These are phyloP conservation scores for Copidosoma floridanum DNA, from an alignment of 1,140 invertebrate genomes.

Conservation along the genomic window DNA sequence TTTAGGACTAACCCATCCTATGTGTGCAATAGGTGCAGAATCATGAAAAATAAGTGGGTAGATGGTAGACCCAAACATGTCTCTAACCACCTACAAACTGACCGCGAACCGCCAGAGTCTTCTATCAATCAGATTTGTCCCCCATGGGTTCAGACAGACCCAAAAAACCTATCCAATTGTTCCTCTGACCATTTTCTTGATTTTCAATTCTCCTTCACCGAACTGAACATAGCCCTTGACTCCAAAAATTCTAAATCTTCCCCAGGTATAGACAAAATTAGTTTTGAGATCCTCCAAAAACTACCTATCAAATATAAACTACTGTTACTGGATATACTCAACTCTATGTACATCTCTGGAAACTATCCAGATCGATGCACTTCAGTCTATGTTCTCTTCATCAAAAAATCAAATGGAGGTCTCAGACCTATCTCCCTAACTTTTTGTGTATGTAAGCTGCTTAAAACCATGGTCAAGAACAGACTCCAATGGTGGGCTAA, in stretches of 20 bases:
- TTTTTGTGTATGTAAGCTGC: conserved; percentile 14
- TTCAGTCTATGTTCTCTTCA: not conserved
- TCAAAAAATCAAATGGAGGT: not conserved
- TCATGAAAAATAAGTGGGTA: conserved; percentile 18
- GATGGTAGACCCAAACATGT: not conserved
- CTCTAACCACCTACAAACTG: not conserved
- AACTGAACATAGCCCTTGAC: conserved; percentile 8
- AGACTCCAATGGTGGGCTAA: not conserved
- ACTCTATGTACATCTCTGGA: not conserved
- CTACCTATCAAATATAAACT: not conserved
- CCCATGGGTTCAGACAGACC: not conserved
- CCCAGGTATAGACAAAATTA: conserved; percentile 1
- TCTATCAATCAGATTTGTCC: not conserved
- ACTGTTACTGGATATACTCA: conserved; percentile 17
- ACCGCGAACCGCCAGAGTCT: too few species aligned
- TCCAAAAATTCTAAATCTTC: not conserved
- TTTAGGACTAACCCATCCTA: not conserved
- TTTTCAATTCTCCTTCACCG: not conserved
- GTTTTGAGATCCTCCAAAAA: conserved; percentile 3
- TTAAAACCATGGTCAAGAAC: conserved; percentile 17
- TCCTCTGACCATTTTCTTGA: not conserved
- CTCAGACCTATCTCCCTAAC: conserved; percentile 2
- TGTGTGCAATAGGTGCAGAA: too few species aligned
- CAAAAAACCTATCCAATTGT: not conserved
- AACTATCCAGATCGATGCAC: conserved; percentile 1